Evolutionary conservation across 2,888 invertebrate species (phyloP).

Genomic region (Calliopum simillimum): DNA sequence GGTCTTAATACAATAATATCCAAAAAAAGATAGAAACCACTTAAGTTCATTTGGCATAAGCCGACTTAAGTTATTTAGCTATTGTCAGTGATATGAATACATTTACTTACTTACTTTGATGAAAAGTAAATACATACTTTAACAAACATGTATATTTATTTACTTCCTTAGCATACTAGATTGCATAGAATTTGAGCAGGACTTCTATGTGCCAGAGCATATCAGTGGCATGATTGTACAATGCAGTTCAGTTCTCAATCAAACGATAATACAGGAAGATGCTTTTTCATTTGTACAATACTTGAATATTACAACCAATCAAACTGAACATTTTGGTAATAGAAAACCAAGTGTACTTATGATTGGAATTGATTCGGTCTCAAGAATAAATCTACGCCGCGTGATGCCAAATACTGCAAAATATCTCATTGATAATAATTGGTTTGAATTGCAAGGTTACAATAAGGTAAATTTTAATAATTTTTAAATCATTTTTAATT

Average conservation of each 20-base stretch:
- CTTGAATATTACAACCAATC: constrained; percentile 56
- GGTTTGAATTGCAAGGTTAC: constrained; percentile 80
- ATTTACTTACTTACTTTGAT: no score
- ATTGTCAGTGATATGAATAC: no score
- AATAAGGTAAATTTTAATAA: constrained; percentile 68
- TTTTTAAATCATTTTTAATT: no score
- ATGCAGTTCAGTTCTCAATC: constrained; percentile 61
- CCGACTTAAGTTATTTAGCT: no score
- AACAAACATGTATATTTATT: no score
- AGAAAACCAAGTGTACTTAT: constrained; percentile 74
- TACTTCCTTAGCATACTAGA: constrained; percentile 48
- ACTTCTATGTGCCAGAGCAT: constrained; percentile 51
- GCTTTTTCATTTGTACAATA: constrained; percentile 71
- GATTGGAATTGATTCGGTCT: constrained; percentile 87
- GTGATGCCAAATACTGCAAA: constrained; percentile 78
- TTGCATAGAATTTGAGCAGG: constrained; percentile 51
- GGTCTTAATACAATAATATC: no score
- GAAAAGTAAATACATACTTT: no score
- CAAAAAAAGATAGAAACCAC: no score
- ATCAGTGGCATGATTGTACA: constrained; percentile 53
- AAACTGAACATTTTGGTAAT: not conserved
- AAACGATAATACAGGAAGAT: constrained; percentile 56
- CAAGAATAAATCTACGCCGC: constrained; percentile 79
- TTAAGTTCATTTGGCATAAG: no score
- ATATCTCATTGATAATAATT: constrained; percentile 74